phyloP scores from a whole-genome alignment of 2,888 invertebrate species.

The Dendrolimus pini region DNA sequence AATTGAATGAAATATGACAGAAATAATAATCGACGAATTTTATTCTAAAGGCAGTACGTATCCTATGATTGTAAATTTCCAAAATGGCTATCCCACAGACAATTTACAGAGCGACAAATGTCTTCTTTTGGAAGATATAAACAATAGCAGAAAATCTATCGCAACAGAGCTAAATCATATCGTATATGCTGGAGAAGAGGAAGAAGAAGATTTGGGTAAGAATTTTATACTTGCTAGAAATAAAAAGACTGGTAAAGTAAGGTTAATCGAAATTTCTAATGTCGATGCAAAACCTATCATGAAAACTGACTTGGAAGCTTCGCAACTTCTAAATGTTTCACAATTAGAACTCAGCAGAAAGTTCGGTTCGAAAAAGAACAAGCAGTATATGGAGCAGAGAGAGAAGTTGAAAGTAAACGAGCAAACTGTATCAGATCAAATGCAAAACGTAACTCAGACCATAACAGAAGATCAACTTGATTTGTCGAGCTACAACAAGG shows the following conservation, averaged over 20 bases:
- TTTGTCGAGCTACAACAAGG: constrained; percentile 39
- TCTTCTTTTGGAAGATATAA: constrained; percentile 29
- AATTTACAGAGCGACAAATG: constrained; percentile 34
- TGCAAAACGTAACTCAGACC: constrained; percentile 69
- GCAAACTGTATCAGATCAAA: constrained; percentile 73
- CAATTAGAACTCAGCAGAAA: constrained; percentile 72
- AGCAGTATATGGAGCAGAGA: constrained; percentile 75
- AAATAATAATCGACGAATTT: constrained; percentile 46
- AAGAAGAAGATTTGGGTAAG: constrained; percentile 34
- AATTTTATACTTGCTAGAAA: constrained; percentile 47
- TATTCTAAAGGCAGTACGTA: constrained; percentile 30
- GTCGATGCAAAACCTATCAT: constrained; percentile 43
- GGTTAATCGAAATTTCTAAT: constrained; percentile 43
- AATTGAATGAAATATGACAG: constrained; percentile 28
- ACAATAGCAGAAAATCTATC: constrained; percentile 28
- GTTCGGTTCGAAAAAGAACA: constrained; percentile 80
- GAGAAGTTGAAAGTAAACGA: constrained; percentile 77
- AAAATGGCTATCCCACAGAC: constrained; percentile 51
- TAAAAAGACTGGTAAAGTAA: constrained; percentile 48
- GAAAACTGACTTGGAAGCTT: constrained; percentile 22
- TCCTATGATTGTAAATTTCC: constrained; percentile 46
- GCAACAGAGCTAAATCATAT: constrained; percentile 33
- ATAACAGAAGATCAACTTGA: constrained; percentile 46
- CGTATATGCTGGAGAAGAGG: constrained; percentile 50
- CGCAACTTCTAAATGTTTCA: constrained; percentile 35